Evolutionary conservation across 2,888 invertebrate genomes (phyloP), one percentile per base, ranked within the genome.

Genomic region (Pecten maximus): DNA sequence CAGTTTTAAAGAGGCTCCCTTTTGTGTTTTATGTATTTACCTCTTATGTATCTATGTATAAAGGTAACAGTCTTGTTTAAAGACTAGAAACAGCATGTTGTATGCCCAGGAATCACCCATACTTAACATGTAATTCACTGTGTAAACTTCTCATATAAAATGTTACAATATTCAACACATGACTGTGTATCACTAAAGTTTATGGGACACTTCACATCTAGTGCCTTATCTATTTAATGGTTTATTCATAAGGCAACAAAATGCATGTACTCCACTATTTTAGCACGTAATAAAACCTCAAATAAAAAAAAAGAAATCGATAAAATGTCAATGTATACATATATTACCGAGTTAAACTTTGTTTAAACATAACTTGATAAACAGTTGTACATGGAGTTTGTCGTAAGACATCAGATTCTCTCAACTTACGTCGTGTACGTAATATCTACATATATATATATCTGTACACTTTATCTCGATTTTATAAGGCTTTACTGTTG

Each of bases 181-280:
- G 60, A 60, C 60, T 74, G 35, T 54, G 19, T 54, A 19, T 54
- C 50, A 23, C 2, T 54, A 54, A 19, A 16, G 10, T 60, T 60
- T 74, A 74, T 28, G 6, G 15, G 74, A 10, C 74, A 74, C 10
- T 74, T 74, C 74, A 74, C 2, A 2, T 6, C 15, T 3, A 60
- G 60, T 60, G 60, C 23, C 23, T 23, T 74, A 74, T 74, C 74
- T 74, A 23, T 60, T 74, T 74, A 74, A 74, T 74, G 74, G 74
- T 35, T 28, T 74, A 35, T 74, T 74, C 35, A 74, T 74, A 35
- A 35, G 74, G 74, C 35, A 28, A 74, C 74, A 74, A 74, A 60
- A 74, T 74, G 35, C 74, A 74, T 35, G 74, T 74, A 12, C 3
- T 74, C 10, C 8, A 23, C 60, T 60, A n/a, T 35, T 74, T 74